These are phyloP conservation scores for Odocoileus virginianus DNA, from an alignment of 2,113 vertebrate species.

Conservation along the genomic window DNA sequence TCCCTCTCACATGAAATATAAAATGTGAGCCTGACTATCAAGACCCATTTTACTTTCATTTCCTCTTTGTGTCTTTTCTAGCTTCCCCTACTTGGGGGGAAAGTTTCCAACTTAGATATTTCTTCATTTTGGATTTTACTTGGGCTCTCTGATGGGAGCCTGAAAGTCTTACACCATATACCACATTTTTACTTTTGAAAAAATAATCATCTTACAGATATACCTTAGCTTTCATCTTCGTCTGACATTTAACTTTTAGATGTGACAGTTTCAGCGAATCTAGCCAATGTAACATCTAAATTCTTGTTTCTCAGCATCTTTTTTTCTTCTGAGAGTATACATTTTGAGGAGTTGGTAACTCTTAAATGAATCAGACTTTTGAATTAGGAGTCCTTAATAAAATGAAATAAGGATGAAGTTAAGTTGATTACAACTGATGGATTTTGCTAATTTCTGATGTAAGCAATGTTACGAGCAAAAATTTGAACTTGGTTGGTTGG, in stretches of 20 bases:
- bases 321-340: neutral
- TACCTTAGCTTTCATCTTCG: neutral
- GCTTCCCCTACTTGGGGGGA: slow-evolving; percentile 21
- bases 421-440: neutral
- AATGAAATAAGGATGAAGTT: neutral
- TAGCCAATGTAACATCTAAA: neutral
- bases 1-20: neutral
- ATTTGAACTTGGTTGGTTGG: neutral
- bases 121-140: slow-evolving; percentile 42
- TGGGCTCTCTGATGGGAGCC: neutral
- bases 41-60: slow-evolving; percentile 34
- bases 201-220: neutral
- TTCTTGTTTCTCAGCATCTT: neutral
- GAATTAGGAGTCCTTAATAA: neutral
- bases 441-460: neutral
- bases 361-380: neutral
- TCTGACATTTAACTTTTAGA: neutral
- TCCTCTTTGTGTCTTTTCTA: slow-evolving; percentile 17
- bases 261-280: neutral
- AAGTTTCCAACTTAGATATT: slow-evolving; percentile 45
- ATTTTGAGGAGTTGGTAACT: neutral
- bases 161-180: neutral
- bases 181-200: slow-evolving; percentile 17
- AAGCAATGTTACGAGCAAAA: neutral
- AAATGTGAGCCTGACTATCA: neutral